phyloP scores from a whole-genome alignment of 1,140 invertebrate species.

The Riptortus pedestris region DNA sequence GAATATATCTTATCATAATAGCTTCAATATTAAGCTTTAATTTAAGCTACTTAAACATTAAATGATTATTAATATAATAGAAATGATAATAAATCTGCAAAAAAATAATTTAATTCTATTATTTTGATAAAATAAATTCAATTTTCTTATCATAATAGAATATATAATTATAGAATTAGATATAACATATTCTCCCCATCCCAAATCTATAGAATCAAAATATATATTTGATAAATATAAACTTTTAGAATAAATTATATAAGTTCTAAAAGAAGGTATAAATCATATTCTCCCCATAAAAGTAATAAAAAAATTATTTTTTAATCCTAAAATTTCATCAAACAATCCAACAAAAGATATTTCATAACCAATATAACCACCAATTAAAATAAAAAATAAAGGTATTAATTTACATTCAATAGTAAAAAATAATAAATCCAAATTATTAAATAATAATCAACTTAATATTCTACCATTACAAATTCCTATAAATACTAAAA shows the following conservation, averaged over 20 bases:
- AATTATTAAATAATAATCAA: background rate
- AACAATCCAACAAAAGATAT: background rate
- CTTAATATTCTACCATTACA: background rate
- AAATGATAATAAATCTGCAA: too few relatives aligned
- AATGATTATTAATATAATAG: too few relatives aligned
- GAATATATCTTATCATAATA: too few relatives aligned
- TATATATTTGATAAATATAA: background rate
- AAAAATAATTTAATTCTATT: too few relatives aligned
- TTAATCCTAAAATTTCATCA: background rate
- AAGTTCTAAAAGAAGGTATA: conserved; percentile 8
- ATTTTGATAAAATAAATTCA: too few relatives aligned
- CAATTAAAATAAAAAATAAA: background rate
- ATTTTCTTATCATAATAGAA: too few relatives aligned
- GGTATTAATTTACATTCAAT: background rate
- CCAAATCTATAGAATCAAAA: background rate
- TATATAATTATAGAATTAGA: background rate
- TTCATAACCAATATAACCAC: background rate
- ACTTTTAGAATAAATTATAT: background rate
- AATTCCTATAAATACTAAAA: background rate
- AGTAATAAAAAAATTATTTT: background rate
- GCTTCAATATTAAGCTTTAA: too few relatives aligned
- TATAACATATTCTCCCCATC: background rate
- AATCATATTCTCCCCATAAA: conserved; percentile 3
- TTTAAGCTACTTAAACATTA: too few relatives aligned
- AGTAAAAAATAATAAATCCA: background rate